Evolutionary conservation across 2,888 invertebrate species (phyloP).

Genomic region (Coelinius sp.): DNA sequence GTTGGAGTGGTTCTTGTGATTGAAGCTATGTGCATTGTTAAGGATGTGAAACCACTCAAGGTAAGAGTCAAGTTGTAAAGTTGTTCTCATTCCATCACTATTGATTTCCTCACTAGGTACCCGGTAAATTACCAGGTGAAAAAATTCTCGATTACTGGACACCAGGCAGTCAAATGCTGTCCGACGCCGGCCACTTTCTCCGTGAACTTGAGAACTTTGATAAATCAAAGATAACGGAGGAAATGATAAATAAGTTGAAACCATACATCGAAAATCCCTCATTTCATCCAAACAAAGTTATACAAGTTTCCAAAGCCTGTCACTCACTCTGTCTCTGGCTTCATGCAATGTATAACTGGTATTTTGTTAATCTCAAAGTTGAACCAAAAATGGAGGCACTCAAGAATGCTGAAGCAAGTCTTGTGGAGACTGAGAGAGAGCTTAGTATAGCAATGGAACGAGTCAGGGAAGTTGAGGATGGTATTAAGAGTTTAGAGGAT

Average conservation of each 20-base stretch:
- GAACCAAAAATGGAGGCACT: constrained; percentile 92
- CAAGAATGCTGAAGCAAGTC: constrained; percentile 79
- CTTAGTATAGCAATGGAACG: constrained; percentile 82
- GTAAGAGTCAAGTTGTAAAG: constrained; percentile 66
- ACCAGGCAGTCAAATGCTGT: constrained; percentile 84
- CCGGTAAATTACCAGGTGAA: constrained; percentile 80
- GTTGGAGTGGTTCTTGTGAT: constrained; percentile 85
- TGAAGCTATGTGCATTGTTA: constrained; percentile 88
- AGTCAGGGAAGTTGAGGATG: constrained; percentile 83
- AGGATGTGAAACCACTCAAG: constrained; percentile 82
- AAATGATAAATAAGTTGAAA: constrained; percentile 86
- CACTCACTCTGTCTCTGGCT: constrained; percentile 91
- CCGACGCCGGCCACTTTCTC: constrained; percentile 88
- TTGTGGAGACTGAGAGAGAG: constrained; percentile 77
- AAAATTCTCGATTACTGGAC: constrained; percentile 93
- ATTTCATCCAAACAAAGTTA: constrained; percentile 85
- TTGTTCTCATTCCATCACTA: too few relatives aligned
- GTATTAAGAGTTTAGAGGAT: constrained; percentile 82
- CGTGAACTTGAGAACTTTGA: constrained; percentile 88
- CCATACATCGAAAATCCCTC: constrained; percentile 83
- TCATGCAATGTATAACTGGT: constrained; percentile 94
- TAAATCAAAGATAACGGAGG: constrained; percentile 86
- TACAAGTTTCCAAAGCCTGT: constrained; percentile 83
- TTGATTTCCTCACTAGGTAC: constrained; percentile 70
- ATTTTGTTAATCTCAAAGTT: constrained; percentile 86